Conservation (phyloP, 1,140 invertebrate genomes). For the Anoplolepis gracilipes region DNA sequence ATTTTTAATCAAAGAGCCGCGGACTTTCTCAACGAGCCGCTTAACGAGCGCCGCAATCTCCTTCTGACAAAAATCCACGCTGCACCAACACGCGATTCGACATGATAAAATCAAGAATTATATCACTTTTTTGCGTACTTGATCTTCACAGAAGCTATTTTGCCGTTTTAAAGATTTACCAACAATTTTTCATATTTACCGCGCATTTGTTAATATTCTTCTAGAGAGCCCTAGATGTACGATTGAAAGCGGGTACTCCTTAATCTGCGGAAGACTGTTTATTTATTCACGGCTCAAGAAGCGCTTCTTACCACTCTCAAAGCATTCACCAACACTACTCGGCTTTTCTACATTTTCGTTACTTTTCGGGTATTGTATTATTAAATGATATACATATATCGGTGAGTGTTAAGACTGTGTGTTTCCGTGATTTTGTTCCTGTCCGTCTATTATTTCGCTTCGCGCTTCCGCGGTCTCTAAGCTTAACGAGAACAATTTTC, state of each 20-base stretch:
- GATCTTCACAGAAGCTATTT: constrained; percentile 24
- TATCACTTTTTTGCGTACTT: constrained; percentile 8
- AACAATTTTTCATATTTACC: constrained; percentile 71
- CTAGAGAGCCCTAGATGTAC: constrained; percentile 13
- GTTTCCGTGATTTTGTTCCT: neutral
- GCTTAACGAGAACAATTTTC: constrained; percentile 28
- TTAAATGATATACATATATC: constrained; percentile 53
- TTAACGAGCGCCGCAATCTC: neutral
- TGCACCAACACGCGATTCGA: neutral
- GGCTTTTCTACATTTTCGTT: constrained; percentile 65
- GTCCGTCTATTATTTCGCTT: neutral
- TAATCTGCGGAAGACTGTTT: constrained; percentile 74
- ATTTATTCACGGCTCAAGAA: constrained; percentile 74
- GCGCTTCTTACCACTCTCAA: constrained; percentile 69
- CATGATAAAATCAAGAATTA: neutral
- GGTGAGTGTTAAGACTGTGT: constrained; percentile 3
- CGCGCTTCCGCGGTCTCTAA: neutral
- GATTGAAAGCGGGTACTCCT: constrained; percentile 63
- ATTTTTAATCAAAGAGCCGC: neutral
- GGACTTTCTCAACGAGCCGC: neutral
- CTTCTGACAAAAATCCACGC: neutral
- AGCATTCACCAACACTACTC: constrained; percentile 69
- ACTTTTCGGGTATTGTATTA: constrained; percentile 46
- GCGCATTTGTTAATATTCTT: constrained; percentile 71
- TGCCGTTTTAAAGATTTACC: constrained; percentile 57